Conservation (phyloP, 2,888 invertebrate genomes). For the Trissolcus japonicus region DNA sequence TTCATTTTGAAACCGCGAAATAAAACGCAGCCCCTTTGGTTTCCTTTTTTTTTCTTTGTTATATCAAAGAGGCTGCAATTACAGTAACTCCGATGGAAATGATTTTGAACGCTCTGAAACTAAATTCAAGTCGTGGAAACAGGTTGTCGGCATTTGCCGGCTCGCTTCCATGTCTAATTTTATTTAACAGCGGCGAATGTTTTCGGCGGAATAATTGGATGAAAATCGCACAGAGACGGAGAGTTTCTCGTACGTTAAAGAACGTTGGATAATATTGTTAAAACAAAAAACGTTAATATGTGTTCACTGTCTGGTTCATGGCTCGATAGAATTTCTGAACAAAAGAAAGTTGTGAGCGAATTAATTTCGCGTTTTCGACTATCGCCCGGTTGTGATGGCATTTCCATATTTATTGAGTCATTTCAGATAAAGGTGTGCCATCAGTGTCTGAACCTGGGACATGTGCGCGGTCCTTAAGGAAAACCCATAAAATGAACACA, state of each 20-base stretch:
- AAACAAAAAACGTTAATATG: slow-evolving; percentile 9
- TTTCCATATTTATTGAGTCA: not conserved
- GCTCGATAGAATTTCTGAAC: too few species aligned
- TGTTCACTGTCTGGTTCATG: not conserved
- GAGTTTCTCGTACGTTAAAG: slow-evolving; percentile 1
- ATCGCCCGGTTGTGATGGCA: not conserved
- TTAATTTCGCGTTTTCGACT: not conserved
- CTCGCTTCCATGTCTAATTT: slow-evolving; percentile 3
- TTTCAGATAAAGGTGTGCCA: too few species aligned
- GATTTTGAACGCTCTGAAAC: not conserved
- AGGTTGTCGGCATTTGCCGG: not conserved
- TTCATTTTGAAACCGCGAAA: slow-evolving; percentile 12
- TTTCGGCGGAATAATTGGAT: slow-evolving; percentile 16
- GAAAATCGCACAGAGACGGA: slow-evolving; percentile 2
- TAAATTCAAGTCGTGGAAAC: slow-evolving; percentile 1
- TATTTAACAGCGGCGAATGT: slow-evolving; percentile 10
- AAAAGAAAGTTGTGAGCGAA: not conserved
- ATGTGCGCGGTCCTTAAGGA: slow-evolving; percentile 1
- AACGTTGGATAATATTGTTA: slow-evolving; percentile 4
- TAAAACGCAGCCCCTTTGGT: not conserved
- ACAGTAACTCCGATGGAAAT: too few species aligned
- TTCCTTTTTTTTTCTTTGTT: slow-evolving; percentile 3
- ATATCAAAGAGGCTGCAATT: too few species aligned
- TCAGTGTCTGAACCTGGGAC: not conserved
- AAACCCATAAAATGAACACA: slow-evolving; percentile 6